Conservation (phyloP, 2,888 invertebrate species). For the Zhuqinia jingwanae region DNA sequence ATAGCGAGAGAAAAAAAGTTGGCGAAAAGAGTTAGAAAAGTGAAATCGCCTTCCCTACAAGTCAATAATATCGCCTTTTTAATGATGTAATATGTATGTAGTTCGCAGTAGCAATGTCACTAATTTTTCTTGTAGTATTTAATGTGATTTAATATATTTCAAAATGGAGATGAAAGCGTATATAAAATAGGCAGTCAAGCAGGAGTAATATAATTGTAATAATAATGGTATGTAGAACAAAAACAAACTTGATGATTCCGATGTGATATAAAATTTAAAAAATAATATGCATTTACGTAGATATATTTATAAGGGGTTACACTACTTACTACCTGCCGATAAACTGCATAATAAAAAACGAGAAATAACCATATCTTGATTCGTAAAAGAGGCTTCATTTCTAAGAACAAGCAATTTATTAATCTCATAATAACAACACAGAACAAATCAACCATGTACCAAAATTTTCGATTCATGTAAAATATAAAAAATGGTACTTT, state of each 20-base stretch:
- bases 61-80: too few species aligned
- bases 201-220: background rate
- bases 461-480: background rate
- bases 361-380: conserved; percentile 39
- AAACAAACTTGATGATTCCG: background rate
- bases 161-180: too few species aligned
- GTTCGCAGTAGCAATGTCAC: too few species aligned
- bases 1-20: too few species aligned
- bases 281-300: conserved; percentile 10
- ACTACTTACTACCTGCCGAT: background rate
- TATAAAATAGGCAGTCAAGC: too few species aligned
- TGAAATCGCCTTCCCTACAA: too few species aligned
- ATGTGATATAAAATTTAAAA: conserved; percentile 11
- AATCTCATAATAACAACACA: too few species aligned
- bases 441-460: background rate
- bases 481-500: background rate
- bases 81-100: too few species aligned
- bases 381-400: background rate
- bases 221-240: background rate
- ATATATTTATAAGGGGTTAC: background rate
- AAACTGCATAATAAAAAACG: background rate
- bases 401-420: background rate
- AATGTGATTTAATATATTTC: too few species aligned
- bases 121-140: too few species aligned
- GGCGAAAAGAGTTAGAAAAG: too few species aligned